phyloP scores from a whole-genome alignment of 2,888 invertebrate genomes.

The Gisinianus flammeolus region DNA sequence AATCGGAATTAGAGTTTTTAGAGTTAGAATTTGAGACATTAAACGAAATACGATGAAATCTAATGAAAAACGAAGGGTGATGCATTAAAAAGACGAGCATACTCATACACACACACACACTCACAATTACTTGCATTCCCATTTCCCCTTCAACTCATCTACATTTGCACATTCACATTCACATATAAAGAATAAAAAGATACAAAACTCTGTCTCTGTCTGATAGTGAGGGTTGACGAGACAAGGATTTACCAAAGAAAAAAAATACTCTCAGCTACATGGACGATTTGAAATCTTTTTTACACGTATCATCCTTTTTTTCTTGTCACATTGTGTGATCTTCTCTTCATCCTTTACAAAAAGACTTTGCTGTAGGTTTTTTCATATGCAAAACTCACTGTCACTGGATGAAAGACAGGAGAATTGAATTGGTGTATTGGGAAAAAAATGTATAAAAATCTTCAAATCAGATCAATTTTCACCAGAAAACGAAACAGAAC shows the following conservation, averaged over 20 bases:
- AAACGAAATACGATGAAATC: no score
- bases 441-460: conserved; percentile 20
- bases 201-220: not conserved
- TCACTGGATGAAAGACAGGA: conserved; percentile 2
- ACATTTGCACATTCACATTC: conserved; percentile 12
- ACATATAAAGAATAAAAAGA: not conserved
- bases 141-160: no score
- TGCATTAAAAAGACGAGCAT: no score
- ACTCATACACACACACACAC: no score
- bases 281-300: not conserved
- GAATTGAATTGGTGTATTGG: not conserved
- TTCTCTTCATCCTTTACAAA: conserved; percentile 3
- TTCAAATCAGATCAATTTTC: conserved; percentile 35
- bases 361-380: conserved; percentile 32
- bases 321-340: conserved; percentile 1
- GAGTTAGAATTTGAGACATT: no score
- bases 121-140: no score
- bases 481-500: not conserved
- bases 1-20: no score
- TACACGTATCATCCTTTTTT: not conserved
- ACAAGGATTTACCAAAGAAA: not conserved
- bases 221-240: not conserved
- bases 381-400: conserved; percentile 4
- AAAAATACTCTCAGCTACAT: no score
- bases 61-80: no score